Evolutionary conservation across 2,888 invertebrate species (phyloP).

Genomic region (Oligia latruncula): DNA sequence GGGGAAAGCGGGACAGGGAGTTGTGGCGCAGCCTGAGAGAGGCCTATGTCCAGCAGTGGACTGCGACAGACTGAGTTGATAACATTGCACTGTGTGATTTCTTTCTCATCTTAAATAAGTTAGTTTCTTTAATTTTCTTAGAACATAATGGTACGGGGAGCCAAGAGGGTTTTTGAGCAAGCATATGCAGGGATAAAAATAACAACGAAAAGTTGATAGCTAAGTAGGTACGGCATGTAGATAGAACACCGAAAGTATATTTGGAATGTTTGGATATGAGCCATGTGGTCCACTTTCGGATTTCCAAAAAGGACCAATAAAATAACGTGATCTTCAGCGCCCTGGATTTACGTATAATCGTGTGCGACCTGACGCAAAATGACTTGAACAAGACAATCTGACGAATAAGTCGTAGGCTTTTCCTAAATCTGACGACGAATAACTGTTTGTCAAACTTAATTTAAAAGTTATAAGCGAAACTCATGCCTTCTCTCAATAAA

Average conservation of each 20-base stretch:
- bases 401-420: neutral
- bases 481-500: neutral
- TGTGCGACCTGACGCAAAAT: neutral
- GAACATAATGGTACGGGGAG: neutral
- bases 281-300: neutral
- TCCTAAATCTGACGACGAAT: neutral
- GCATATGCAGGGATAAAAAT: neutral
- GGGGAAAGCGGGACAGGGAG: neutral
- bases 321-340: neutral
- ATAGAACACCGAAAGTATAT: neutral
- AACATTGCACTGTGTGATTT: neutral
- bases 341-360: neutral
- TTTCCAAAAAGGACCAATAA: neutral
- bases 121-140: neutral
- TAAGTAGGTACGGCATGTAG: neutral
- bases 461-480: conserved; percentile 7
- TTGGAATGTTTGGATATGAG: neutral
- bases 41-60: neutral
- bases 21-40: too few relatives aligned
- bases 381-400: neutral
- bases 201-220: neutral
- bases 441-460: neutral
- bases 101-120: neutral
- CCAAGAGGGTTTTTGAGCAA: neutral
- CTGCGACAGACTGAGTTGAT: neutral